Evolutionary conservation across 92 coral and sea anemone genomes (phyloP).

Genomic region (Epizoanthus fatuus): DNA sequence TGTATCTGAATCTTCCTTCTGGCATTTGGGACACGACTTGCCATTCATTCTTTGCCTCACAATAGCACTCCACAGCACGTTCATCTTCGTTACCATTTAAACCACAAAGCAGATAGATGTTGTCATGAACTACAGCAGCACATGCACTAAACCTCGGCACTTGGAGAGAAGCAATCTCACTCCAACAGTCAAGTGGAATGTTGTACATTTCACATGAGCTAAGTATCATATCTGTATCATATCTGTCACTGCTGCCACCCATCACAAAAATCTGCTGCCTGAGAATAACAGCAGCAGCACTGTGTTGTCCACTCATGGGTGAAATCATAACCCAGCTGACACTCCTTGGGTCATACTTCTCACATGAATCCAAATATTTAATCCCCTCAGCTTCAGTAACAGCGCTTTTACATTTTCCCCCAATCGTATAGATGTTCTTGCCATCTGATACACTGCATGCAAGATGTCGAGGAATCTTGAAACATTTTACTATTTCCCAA

Average conservation of each 20-base stretch:
- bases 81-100: too few relatives aligned
- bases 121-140: not conserved
- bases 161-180: too few relatives aligned
- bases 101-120: conserved; percentile 27
- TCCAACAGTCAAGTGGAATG: too few relatives aligned
- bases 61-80: conserved; percentile 18
- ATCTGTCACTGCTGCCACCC: conserved; percentile 17
- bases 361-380: not conserved
- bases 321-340: too few relatives aligned
- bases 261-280: conserved; percentile 28
- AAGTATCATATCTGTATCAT: not conserved
- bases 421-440: too few relatives aligned
- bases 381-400: too few relatives aligned
- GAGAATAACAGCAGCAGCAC: too few relatives aligned
- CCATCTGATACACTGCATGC: conserved; percentile 22
- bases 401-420: not conserved
- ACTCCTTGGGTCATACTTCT: too few relatives aligned
- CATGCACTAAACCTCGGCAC: conserved; percentile 1
- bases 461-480: conserved; percentile 4
- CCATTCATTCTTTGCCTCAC: conserved; percentile 11
- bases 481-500: not conserved
- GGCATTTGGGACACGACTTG: conserved; percentile 11
- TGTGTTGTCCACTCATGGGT: too few relatives aligned
- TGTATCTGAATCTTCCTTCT: conserved; percentile 16
- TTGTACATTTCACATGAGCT: too few relatives aligned